Percentiles rank a stretch among this genome's conserved stretches.
phyloP scores from a whole-genome alignment of 2,113 vertebrate genomes.

The Xenopus laevis region DNA sequence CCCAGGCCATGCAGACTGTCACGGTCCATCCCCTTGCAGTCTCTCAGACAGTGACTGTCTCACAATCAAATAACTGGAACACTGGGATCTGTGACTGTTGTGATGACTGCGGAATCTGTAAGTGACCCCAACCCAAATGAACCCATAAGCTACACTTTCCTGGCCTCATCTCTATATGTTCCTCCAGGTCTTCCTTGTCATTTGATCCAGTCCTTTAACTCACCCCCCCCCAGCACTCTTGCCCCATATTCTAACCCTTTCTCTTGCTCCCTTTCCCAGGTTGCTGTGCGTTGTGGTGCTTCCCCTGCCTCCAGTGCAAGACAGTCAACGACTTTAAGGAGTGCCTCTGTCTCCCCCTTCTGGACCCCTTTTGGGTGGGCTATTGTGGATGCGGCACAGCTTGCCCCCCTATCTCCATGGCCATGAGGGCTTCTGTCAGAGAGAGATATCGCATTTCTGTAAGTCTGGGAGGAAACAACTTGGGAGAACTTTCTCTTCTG shows the following conservation, averaged over 20 bases:
- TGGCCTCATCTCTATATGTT: too few species aligned
- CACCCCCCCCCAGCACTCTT: too few species aligned
- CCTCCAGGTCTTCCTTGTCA: too few species aligned
- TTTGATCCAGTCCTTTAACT: too few species aligned
- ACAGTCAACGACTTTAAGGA: slow-evolving; percentile 55
- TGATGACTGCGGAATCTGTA: slow-evolving; percentile 23
- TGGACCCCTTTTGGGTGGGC: slow-evolving; percentile 47
- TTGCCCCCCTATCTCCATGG: slow-evolving; percentile 56
- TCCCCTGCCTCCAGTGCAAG: slow-evolving; percentile 65
- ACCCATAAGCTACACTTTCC: too few species aligned
- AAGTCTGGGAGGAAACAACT: background rate
- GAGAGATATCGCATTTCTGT: slow-evolving; percentile 63
- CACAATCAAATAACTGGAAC: background rate
- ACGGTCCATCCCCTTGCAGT: background rate
- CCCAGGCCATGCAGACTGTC: background rate
- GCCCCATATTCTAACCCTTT: too few species aligned
- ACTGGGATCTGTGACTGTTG: slow-evolving; percentile 26
- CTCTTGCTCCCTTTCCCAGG: slow-evolving; percentile 43
- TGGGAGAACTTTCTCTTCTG: too few species aligned
- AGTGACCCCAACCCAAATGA: background rate
- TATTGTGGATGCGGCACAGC: background rate
- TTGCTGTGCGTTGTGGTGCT: slow-evolving; percentile 67
- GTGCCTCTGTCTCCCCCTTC: slow-evolving; percentile 64
- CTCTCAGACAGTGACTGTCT: background rate
- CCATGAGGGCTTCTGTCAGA: slow-evolving; percentile 63